Conservation (phyloP, 2,113 vertebrate genomes). For the Sapajus apella region DNA sequence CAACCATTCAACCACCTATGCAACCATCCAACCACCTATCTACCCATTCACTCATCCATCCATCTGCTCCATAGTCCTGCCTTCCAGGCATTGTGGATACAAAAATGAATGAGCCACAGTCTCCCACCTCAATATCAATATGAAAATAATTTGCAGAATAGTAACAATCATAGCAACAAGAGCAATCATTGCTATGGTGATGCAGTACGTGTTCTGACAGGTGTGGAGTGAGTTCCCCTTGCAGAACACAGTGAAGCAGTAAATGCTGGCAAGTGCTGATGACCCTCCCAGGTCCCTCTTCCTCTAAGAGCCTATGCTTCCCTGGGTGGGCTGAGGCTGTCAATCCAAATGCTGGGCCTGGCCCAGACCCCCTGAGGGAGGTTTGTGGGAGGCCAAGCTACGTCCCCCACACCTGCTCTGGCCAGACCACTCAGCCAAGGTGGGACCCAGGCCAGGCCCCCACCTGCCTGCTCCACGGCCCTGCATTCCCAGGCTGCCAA, state of each 20-base stretch:
- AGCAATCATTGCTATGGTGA: rapidly evolving
- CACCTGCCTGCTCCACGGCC: not conserved
- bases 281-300: not conserved
- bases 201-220: not conserved
- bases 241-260: not conserved
- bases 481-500: not conserved
- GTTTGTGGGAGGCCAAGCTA: not conserved
- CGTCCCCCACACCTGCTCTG: not conserved
- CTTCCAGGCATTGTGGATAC: not conserved
- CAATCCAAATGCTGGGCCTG: not conserved
- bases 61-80: not conserved
- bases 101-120: not conserved
- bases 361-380: not conserved
- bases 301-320: not conserved
- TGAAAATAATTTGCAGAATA: not conserved
- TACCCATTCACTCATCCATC: not conserved
- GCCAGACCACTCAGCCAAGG: not conserved
- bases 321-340: not conserved
- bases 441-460: not conserved
- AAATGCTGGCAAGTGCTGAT: not conserved
- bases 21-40: not conserved
- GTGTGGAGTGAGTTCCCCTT: not conserved
- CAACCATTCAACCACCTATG: not conserved
- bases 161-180: not conserved
- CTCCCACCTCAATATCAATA: not conserved